Evolutionary conservation across 2,888 invertebrate species (phyloP).

Genomic region (Neria commutata): DNA sequence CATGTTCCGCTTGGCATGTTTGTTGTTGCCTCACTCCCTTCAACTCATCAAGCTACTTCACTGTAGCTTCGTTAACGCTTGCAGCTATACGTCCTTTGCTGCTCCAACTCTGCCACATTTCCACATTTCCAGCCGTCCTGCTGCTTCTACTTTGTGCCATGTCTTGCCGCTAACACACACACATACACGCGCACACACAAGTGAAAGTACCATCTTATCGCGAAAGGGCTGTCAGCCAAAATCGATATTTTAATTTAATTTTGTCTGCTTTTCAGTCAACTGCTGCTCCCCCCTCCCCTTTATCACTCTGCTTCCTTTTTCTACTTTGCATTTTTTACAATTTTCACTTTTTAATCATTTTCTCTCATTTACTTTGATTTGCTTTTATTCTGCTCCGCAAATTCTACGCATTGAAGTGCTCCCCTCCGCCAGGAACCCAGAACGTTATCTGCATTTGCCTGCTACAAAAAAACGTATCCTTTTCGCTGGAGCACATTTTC

Average conservation of each 20-base stretch:
- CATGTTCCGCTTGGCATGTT: constrained; percentile 9
- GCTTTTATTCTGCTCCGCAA: too few relatives aligned
- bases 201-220: not conserved
- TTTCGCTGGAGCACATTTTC: too few relatives aligned
- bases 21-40: not conserved
- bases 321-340: not conserved
- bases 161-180: too few relatives aligned
- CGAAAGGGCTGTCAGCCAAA: constrained; percentile 28
- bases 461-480: too few relatives aligned
- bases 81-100: not conserved
- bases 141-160: too few relatives aligned
- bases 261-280: constrained; percentile 35
- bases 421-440: too few relatives aligned
- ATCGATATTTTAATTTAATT: constrained; percentile 60
- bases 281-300: constrained; percentile 42
- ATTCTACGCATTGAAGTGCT: too few relatives aligned
- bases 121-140: too few relatives aligned
- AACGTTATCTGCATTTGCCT: too few relatives aligned
- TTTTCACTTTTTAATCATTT: not conserved
- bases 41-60: not conserved
- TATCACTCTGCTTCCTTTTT: not conserved
- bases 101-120: too few relatives aligned
- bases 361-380: too few relatives aligned
- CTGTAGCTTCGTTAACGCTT: constrained; percentile 11
- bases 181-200: too few relatives aligned